Evolutionary conservation across 2,797 vertebrate species (phyloP).

Genomic region (Odontamblyopus rebecca): DNA sequence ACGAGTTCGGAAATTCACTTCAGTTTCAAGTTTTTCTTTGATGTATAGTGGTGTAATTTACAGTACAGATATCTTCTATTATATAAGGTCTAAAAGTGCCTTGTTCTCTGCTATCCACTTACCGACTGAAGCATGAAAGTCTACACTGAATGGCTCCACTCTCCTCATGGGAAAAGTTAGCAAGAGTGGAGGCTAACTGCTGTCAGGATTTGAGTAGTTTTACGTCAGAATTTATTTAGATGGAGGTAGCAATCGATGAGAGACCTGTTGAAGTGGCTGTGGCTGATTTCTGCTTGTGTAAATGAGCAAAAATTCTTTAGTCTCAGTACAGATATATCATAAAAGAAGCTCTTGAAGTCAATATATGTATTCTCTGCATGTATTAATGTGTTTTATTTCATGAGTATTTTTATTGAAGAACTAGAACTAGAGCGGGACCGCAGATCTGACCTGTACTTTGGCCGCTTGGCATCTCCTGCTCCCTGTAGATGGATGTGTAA

Average conservation of each 20-base stretch:
- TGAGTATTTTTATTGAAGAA: too few species aligned
- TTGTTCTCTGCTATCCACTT: neutral
- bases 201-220: neutral
- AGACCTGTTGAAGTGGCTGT: neutral
- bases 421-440: too few species aligned
- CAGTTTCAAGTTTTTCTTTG: conserved; percentile 17
- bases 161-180: neutral
- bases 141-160: conserved; percentile 1
- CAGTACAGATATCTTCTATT: neutral
- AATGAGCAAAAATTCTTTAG: too few species aligned
- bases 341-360: too few species aligned
- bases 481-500: too few species aligned
- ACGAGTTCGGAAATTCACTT: conserved; percentile 7
- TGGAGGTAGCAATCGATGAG: neutral
- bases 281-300: too few species aligned
- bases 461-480: too few species aligned
- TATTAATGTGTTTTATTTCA: too few species aligned
- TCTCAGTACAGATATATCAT: too few species aligned
- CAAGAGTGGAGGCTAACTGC: neutral
- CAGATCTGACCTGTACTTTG: too few species aligned
- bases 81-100: neutral
- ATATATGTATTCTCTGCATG: too few species aligned
- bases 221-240: neutral
- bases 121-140: conserved; percentile 6
- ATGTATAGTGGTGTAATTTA: conserved; percentile 2